Percentiles rank a stretch among this genome's conserved stretches.
phyloP scores from a whole-genome alignment of 2,113 vertebrate genomes.

The Phoxinus phoxinus region DNA sequence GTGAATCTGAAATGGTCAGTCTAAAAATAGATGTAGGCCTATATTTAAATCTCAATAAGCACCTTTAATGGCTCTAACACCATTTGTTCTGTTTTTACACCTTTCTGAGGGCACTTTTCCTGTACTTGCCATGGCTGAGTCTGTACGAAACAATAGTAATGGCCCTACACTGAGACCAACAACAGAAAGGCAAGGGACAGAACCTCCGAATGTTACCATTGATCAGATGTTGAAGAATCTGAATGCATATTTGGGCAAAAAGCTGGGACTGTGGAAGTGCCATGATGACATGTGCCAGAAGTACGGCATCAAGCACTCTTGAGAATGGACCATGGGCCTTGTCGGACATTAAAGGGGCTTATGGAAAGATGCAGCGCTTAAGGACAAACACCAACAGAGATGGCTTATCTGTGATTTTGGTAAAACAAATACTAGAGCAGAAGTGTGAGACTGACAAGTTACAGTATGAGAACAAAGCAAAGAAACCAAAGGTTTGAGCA shows the following conservation, averaged over 20 bases:
- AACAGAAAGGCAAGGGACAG: too few relatives aligned
- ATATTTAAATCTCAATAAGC: not conserved
- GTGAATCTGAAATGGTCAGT: not conserved
- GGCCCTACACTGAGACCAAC: too few relatives aligned
- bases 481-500: not conserved
- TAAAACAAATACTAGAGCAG: not conserved
- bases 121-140: too few relatives aligned
- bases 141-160: not conserved
- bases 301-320: too few relatives aligned
- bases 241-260: not conserved
- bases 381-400: not conserved
- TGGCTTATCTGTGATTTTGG: not conserved
- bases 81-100: not conserved
- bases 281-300: too few relatives aligned
- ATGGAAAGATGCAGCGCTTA: not conserved
- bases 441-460: not conserved
- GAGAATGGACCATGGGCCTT: too few relatives aligned
- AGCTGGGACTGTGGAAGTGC: too few relatives aligned
- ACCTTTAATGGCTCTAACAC: not conserved
- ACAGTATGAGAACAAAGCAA: not conserved
- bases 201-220: too few relatives aligned
- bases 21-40: not conserved
- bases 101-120: too few relatives aligned
- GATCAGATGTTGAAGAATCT: not conserved
- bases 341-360: too few relatives aligned